These are phyloP conservation scores for Hippocampus mohnikei DNA, from an alignment of 2,113 vertebrate species.

Conservation along the genomic window DNA sequence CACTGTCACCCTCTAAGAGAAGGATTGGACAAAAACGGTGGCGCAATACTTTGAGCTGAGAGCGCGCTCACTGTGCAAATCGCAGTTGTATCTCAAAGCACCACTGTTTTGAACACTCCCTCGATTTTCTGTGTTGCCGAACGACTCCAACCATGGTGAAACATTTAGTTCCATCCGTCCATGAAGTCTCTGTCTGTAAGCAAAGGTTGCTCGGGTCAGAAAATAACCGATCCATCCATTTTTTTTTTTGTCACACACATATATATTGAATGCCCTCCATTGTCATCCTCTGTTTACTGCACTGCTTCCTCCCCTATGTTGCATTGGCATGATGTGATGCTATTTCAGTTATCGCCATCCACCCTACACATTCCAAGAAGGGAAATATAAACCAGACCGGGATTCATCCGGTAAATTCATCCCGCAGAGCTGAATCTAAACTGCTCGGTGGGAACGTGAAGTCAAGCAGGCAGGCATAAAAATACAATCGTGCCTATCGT, in stretches of 20 bases:
- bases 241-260: neutral
- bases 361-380: neutral
- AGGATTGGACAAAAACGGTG: too few species aligned
- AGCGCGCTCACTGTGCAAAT: neutral
- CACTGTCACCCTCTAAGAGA: too few species aligned
- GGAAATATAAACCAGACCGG: neutral
- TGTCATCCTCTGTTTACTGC: neutral
- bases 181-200: neutral
- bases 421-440: neutral
- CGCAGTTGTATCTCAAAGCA: neutral
- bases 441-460: neutral
- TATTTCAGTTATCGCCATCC: neutral
- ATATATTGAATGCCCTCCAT: neutral
- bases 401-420: neutral
- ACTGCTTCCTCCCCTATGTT: neutral
- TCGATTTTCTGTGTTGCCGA: neutral
- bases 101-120: neutral
- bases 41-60: too few species aligned
- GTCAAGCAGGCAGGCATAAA: constrained; percentile 4
- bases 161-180: neutral
- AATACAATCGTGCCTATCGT: constrained; percentile 17
- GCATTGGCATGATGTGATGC: neutral
- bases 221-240: neutral
- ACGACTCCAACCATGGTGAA: neutral
- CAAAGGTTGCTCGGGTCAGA: neutral